A percentile compares a stretch with the other conserved stretches of the same genome.
Evolutionary conservation across 2,797 vertebrate genomes (phyloP).

Genomic region (Pyrocephalus nanus): DNA sequence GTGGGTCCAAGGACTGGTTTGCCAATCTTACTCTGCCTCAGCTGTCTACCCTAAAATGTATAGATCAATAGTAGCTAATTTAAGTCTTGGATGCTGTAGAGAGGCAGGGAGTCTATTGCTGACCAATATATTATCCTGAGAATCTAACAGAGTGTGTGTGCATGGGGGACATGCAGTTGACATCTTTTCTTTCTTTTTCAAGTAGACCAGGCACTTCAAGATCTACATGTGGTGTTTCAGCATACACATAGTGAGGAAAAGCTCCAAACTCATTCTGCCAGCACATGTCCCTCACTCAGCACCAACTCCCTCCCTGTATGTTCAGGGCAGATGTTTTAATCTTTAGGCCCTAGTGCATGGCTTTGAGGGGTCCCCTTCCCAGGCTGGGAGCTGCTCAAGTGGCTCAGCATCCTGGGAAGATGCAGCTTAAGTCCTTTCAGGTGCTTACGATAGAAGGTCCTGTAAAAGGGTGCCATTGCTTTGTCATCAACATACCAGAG

Average conservation of each 20-base stretch:
- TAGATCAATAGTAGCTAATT: background rate
- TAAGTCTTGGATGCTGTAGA: background rate
- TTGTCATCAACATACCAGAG: background rate
- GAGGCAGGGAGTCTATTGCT: background rate
- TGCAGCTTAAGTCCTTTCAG: background rate
- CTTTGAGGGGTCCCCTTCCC: background rate
- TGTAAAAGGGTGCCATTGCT: background rate
- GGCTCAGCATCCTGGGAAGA: background rate
- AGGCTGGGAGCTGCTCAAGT: background rate
- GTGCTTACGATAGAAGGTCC: background rate
- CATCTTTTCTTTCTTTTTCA: background rate
- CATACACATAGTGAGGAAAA: background rate
- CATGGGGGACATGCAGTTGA: background rate
- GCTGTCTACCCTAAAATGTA: background rate
- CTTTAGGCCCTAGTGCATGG: rapidly evolving
- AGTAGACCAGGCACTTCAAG: background rate
- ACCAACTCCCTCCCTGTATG: rapidly evolving
- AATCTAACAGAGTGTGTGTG: background rate
- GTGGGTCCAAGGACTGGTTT: background rate
- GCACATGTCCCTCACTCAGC: background rate
- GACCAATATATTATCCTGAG: background rate
- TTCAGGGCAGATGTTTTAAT: background rate
- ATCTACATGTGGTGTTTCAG: background rate
- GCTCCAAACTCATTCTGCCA: background rate
- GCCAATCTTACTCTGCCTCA: background rate